Base-by-base conservation (phyloP, 2,888 invertebrate species). In the Lasioglossum lativentre region DNA sequence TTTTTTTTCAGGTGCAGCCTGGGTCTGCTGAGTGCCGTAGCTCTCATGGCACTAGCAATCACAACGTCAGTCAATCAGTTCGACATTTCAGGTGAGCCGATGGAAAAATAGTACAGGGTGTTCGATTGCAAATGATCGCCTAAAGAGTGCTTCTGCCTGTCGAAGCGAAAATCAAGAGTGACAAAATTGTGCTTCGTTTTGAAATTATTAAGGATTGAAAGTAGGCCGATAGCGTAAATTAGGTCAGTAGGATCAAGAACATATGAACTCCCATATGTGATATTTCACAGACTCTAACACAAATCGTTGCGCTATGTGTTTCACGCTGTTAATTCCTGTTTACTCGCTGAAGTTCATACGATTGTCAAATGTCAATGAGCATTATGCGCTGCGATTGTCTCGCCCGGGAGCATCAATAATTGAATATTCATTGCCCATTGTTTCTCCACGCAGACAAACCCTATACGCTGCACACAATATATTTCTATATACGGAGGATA, bases 11-110 rank as follows among this genome's bases (percentile, higher is more conserved):
- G 95, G 90, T 92, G 90, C 91, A 92, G 93, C 90, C 87, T 94
- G 85, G 92, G 88, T 86, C 86, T 94, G 85, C 91, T 94, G 89
- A 91, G 90, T 75, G 77, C 82, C n/a, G 88, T 92, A 88, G 84
- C 94, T 79, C 83, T 92, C 68, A 86, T 89, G 38, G 91, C 83
- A 47, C 82, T 90, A 40, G 92, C 94, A 83, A 83, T 93, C 88
- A 90, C 93, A 73, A 91, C 93, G 77, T 82, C 91, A 40, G 83
- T 86, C 75, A 91, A 89, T 45, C 92, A 92, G 77, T 93, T 94
- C 82, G 92, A 94, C 85, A 88, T 94, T 90, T 93, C 93, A 75
- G 94, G 95, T 94, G 89, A 93, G 93, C 85, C 42, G 27, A 45
- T 1, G 27, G 10, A 68, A 10, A 68, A 38, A 68, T n/a, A 34